Evolutionary conservation across 2,888 invertebrate genomes (phyloP).

Genomic region (Ophonus ardosiacus): DNA sequence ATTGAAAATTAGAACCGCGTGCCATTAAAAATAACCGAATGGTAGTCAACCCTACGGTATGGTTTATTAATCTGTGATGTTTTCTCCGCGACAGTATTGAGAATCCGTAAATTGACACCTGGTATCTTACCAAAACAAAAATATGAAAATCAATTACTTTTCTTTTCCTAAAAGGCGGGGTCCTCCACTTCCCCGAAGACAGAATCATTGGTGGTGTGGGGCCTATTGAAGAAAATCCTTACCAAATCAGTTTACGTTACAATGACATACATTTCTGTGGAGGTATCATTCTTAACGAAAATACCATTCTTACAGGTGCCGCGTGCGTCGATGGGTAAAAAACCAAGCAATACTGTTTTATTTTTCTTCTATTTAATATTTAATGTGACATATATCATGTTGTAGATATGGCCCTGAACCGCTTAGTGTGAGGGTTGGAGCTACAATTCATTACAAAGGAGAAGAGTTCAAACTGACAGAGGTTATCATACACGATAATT

Average conservation of each 20-base stretch:
- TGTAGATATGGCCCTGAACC: background rate
- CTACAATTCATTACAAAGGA: background rate
- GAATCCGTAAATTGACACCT: no score
- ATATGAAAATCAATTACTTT: background rate
- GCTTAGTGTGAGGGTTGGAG: slow-evolving; percentile 5
- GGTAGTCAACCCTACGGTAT: no score
- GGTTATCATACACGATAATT: background rate
- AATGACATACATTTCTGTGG: slow-evolving; percentile 7
- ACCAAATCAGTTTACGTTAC: slow-evolving; percentile 32
- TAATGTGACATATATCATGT: no score
- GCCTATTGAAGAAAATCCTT: slow-evolving; percentile 45
- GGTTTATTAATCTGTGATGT: no score
- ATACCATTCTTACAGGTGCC: slow-evolving; percentile 25
- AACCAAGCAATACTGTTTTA: no score
- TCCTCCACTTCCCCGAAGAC: background rate
- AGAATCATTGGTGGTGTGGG: slow-evolving; percentile 43
- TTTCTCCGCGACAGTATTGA: no score
- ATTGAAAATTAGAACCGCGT: no score
- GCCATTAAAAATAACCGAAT: no score
- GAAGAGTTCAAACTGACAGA: background rate
- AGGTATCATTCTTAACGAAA: slow-evolving; percentile 19
- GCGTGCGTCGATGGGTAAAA: slow-evolving; percentile 43
- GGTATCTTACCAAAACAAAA: no score
- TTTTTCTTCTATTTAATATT: no score
- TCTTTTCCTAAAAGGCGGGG: slow-evolving; percentile 2